Base-by-base conservation (phyloP, 2,888 invertebrate genomes). In the Thysanoteuthis rhombus region DNA sequence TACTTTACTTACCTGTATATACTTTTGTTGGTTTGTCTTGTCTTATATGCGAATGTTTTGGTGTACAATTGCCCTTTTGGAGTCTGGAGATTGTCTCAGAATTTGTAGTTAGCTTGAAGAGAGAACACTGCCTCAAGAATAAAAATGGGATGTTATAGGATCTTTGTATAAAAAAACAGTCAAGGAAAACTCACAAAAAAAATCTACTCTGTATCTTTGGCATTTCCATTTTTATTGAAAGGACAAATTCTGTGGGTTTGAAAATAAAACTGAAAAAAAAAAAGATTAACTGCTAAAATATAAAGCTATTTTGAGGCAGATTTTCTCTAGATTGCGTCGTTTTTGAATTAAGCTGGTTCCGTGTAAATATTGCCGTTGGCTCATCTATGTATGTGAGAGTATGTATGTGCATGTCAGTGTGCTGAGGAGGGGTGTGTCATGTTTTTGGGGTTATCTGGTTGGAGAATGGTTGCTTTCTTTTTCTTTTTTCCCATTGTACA, bases 71-170 rank as follows among this genome's bases (percentile, higher is more conserved):
- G n/a, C 75, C 36, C n/a, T 32, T 19, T n/a, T 75, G 75, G n/a
- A 36, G 75, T 75, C n/a, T 75, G 75, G 36, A 75, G 75, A 75
- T 75, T 75, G 75, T 75, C n/a, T 75, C 75, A 75, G 75, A 75
- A 75, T 75, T 75, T n/a, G 75, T 75, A 75, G 75, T 75, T 75
- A 75, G 75, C 75, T 75, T 75, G 75, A 75, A 75, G 75, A 75
- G 75, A 75, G n/a, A 75, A n/a, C 28, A 28, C 75, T 75, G 75
- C 75, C 75, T 75, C 75, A n/a, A 75, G 6, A 28, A 58, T 28
- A 58, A 75, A 75, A 75, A n/a, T 75, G 12, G n/a, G n/a, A 10
- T 75, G 75, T 75, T 75, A 75, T 75, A 36, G 16, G 19, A 12
- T n/a, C 0, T 16, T 75, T 75, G 75, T 75, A 75, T 75, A 75